phyloP scores from a whole-genome alignment of 2,888 invertebrate species.

The Hipparchia semele region DNA sequence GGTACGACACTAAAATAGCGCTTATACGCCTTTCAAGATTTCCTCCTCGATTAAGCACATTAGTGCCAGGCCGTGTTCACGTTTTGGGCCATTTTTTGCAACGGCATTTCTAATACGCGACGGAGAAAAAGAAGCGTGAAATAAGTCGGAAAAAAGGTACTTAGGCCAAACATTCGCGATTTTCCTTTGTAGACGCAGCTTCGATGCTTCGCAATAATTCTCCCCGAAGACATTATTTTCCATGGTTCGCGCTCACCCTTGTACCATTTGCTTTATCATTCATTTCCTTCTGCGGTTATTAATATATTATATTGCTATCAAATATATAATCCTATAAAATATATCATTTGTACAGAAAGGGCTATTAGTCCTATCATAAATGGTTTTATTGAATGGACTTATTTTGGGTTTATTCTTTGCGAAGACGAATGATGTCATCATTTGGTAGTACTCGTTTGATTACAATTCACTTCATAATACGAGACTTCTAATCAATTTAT shows the following conservation, averaged over 20 bases:
- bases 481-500: no score
- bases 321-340: conserved; percentile 21
- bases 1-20: conserved; percentile 15
- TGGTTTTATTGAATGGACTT: conserved; percentile 5
- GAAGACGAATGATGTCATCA: background rate
- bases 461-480: background rate
- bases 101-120: conserved; percentile 46
- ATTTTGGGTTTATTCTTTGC: conserved; percentile 2
- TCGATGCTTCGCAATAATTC: conserved; percentile 62
- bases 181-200: conserved; percentile 44
- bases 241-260: conserved; percentile 62
- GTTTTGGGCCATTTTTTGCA: conserved; percentile 56
- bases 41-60: conserved; percentile 39
- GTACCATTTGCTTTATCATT: conserved; percentile 51
- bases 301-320: conserved; percentile 26
- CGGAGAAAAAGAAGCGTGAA: conserved; percentile 61
- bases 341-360: conserved; percentile 5
- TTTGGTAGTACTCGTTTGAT: background rate
- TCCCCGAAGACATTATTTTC: conserved; percentile 66
- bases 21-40: conserved; percentile 34
- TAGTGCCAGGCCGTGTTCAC: conserved; percentile 41
- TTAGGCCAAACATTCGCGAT: conserved; percentile 62
- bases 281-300: conserved; percentile 46
- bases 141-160: conserved; percentile 73
- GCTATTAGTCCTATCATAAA: background rate